Conservation (phyloP, 2,888 invertebrate genomes). For the Acrobasis suavella region DNA sequence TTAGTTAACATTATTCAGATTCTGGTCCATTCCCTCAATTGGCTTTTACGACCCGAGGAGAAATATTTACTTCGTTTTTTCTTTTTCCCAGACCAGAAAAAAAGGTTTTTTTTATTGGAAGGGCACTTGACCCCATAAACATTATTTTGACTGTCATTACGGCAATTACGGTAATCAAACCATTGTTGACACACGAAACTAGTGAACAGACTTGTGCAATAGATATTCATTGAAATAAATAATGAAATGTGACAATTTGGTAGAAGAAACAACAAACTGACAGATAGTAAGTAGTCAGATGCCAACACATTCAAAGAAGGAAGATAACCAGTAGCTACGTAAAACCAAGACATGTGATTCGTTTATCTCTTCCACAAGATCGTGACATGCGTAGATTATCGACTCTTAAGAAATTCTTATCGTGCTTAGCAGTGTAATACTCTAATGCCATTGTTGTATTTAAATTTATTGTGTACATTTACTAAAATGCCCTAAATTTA, state of each 20-base stretch:
- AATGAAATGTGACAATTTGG: neutral
- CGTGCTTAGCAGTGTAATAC: conserved; percentile 20
- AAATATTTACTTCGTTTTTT: too few species aligned
- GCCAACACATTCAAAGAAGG: neutral
- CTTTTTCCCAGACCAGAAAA: too few species aligned
- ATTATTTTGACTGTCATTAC: neutral
- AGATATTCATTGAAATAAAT: neutral
- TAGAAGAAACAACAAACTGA: neutral
- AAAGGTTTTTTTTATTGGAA: neutral
- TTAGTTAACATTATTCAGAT: too few species aligned
- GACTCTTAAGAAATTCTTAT: conserved; percentile 32
- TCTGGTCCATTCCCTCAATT: too few species aligned
- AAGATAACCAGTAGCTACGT: conserved; percentile 5
- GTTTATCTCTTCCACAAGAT: conserved; percentile 63
- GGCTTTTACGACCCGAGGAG: too few species aligned
- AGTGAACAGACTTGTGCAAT: neutral
- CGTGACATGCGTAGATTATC: conserved; percentile 67
- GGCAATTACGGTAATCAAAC: neutral
- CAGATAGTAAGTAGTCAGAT: neutral
- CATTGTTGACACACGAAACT: neutral
- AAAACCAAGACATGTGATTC: conserved; percentile 54
- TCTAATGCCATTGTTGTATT: neutral
- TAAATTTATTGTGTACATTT: conserved; percentile 4
- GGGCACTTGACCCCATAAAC: neutral
- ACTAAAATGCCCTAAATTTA: neutral